A percentile compares a stretch with the other conserved stretches of the same genome.
Evolutionary conservation across 2,888 invertebrate genomes (phyloP).

Genomic region (Aporophyla nigra): DNA sequence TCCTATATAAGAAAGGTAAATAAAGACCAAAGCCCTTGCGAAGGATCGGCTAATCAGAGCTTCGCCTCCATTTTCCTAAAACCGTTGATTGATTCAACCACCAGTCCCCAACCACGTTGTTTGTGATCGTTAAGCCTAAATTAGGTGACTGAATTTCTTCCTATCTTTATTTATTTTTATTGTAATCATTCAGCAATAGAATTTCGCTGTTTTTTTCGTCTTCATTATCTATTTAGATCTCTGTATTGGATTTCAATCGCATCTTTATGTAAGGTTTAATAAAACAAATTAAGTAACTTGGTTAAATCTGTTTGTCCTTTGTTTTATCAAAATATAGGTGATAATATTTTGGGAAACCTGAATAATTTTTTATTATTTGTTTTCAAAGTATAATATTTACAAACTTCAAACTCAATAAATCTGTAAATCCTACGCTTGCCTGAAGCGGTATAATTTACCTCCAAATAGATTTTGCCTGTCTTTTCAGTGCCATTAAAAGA

Average conservation of each 20-base stretch:
- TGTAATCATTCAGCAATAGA: not conserved
- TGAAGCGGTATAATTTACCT: not conserved
- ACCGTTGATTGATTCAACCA: constrained; percentile 51
- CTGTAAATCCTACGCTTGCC: too few species aligned
- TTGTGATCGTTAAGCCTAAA: constrained; percentile 44
- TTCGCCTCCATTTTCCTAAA: constrained; percentile 33
- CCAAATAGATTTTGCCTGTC: constrained; percentile 4
- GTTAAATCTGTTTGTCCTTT: not conserved
- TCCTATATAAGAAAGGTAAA: constrained; percentile 12
- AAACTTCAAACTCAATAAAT: not conserved
- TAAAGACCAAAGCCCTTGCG: constrained; percentile 13
- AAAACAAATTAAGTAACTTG: not conserved
- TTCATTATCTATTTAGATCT: not conserved
- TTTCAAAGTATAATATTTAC: not conserved
- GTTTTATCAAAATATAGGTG: not conserved
- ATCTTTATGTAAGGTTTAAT: not conserved
- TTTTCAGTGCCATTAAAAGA: constrained; percentile 34
- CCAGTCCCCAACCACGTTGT: constrained; percentile 24
- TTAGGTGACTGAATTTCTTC: constrained; percentile 29
- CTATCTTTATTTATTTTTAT: not conserved
- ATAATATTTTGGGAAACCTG: not conserved
- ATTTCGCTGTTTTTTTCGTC: not conserved
- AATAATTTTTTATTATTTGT: too few species aligned
- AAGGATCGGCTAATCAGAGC: constrained; percentile 46
- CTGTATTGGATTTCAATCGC: constrained; percentile 2